Evolutionary conservation across 2,888 invertebrate species (phyloP).

Genomic region (Dryomyza anilis): DNA sequence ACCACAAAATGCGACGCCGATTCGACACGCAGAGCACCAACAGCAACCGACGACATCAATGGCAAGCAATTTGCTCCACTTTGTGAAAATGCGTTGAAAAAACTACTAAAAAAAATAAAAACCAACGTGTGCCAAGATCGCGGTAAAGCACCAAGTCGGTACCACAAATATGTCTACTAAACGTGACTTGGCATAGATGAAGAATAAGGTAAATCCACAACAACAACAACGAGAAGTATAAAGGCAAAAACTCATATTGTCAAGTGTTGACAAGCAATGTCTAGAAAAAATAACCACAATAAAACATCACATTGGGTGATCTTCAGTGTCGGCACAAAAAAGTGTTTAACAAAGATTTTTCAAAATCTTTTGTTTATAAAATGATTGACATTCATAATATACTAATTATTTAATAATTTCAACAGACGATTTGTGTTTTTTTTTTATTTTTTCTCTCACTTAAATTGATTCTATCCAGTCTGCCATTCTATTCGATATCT

Average conservation of each 20-base stretch:
- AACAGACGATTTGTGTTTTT: too few species aligned
- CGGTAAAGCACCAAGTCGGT: too few species aligned
- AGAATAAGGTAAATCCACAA: neutral
- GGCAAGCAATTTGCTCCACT: slow-evolving; percentile 3
- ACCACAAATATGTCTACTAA: too few species aligned
- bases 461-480: too few species aligned
- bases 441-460: too few species aligned
- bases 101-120: too few species aligned
- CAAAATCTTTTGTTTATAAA: slow-evolving; percentile 3
- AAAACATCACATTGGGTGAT: slow-evolving; percentile 1
- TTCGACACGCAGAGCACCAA: slow-evolving; percentile 1
- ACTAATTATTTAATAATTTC: too few species aligned
- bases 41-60: neutral
- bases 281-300: neutral
- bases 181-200: too few species aligned
- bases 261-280: slow-evolving; percentile 14
- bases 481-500: too few species aligned
- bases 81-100: too few species aligned
- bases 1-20: neutral
- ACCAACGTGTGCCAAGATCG: too few species aligned
- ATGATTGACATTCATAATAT: too few species aligned
- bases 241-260: neutral
- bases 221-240: neutral
- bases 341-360: neutral
- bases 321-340: neutral